phyloP scores from a whole-genome alignment of 2,797 vertebrate genomes.

The Clarias fuscus region DNA sequence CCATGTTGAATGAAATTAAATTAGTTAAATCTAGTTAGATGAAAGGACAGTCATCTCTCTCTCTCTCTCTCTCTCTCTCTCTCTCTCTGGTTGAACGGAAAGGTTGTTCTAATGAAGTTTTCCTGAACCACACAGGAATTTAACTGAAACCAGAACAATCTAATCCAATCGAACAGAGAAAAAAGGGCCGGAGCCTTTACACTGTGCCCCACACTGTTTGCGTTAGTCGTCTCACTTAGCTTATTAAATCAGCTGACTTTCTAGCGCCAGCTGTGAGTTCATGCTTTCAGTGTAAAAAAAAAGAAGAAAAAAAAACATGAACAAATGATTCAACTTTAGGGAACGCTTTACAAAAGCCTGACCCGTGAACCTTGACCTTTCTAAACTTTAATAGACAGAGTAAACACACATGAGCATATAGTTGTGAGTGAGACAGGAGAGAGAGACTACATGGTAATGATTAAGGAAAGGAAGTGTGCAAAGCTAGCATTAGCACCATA shows the following conservation, averaged over 20 bases:
- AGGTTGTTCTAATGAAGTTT: neutral
- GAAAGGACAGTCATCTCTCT: neutral
- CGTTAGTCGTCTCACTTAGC: neutral
- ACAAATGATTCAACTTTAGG: neutral
- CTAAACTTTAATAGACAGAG: neutral
- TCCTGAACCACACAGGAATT: neutral
- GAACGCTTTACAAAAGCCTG: neutral
- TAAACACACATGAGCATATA: neutral
- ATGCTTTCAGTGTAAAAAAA: neutral
- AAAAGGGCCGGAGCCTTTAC: neutral
- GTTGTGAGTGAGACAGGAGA: neutral
- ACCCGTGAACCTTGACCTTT: neutral
- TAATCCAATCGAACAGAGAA: neutral
- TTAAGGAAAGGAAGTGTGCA: too few relatives aligned
- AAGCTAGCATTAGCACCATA: neutral
- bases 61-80: neutral
- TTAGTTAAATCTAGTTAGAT: neutral
- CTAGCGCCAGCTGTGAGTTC: neutral
- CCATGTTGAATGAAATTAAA: neutral
- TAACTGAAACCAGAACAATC: neutral
- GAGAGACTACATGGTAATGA: neutral
- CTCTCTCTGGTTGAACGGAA: neutral
- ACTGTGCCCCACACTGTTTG: neutral
- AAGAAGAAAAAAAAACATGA: neutral
- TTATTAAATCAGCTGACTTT: neutral